Conservation (phyloP, 2,797 vertebrate genomes). For the Sebastes goodei region DNA sequence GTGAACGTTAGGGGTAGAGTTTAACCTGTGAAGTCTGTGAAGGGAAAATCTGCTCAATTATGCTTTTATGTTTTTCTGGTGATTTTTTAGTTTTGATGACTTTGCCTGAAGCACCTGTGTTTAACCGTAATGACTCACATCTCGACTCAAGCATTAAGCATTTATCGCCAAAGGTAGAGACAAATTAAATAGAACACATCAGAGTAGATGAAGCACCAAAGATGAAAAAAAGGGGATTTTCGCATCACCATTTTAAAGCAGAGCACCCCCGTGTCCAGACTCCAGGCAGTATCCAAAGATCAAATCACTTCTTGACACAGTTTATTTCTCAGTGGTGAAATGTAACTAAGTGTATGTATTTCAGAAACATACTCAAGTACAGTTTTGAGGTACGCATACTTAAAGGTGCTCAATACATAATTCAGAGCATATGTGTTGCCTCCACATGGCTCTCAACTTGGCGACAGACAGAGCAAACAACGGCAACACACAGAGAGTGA, state of each 20-base stretch:
- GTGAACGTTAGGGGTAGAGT: background rate
- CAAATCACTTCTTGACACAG: background rate
- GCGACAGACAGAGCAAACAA: no score
- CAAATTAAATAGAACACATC: slow-evolving; percentile 20
- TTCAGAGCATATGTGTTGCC: no score
- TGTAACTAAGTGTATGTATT: background rate
- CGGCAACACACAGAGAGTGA: no score
- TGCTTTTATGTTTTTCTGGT: slow-evolving; percentile 12
- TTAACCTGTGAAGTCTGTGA: slow-evolving; percentile 28
- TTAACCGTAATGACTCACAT: slow-evolving; percentile 26
- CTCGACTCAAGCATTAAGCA: slow-evolving; percentile 1
- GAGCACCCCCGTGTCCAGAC: background rate
- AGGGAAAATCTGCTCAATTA: slow-evolving; percentile 25
- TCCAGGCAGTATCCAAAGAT: background rate
- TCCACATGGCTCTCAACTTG: no score
- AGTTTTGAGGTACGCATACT: background rate
- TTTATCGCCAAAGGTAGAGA: background rate
- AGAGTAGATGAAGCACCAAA: background rate
- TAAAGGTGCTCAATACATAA: no score
- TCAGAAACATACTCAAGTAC: background rate
- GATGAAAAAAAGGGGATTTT: background rate
- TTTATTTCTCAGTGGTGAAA: background rate
- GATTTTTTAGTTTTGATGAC: slow-evolving; percentile 22
- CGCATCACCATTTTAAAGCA: background rate
- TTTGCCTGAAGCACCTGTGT: background rate